phyloP scores from a whole-genome alignment of 2,888 invertebrate genomes.

The Philopedon plagiatum region DNA sequence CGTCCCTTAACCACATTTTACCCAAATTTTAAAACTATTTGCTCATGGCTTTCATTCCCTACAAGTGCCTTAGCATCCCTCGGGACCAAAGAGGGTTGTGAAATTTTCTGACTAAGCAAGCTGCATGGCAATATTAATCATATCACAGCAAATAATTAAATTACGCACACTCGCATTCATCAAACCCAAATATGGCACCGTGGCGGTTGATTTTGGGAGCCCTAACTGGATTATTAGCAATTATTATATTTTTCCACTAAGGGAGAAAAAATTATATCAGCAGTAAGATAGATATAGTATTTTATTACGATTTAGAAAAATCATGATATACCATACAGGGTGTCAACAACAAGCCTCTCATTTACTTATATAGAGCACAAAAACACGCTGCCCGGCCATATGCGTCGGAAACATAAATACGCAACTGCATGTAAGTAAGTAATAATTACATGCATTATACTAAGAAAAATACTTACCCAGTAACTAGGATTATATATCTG shows the following conservation, averaged over 20 bases:
- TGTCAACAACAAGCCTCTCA: too few relatives aligned
- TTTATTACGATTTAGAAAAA: too few relatives aligned
- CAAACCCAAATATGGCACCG: conserved; percentile 32
- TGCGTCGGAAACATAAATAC: too few relatives aligned
- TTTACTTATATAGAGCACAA: too few relatives aligned
- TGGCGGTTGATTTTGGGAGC: conserved; percentile 36
- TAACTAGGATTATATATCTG: too few relatives aligned
- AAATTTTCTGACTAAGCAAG: conserved; percentile 38
- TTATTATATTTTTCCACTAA: conserved; percentile 25
- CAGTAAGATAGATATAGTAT: too few relatives aligned
- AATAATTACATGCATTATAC: too few relatives aligned
- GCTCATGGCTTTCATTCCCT: conserved; percentile 8
- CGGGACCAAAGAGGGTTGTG: conserved; percentile 12
- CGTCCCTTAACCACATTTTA: not conserved
- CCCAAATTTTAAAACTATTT: conserved; percentile 18
- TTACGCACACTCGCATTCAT: conserved; percentile 32
- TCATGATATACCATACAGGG: too few relatives aligned
- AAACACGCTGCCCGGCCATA: too few relatives aligned
- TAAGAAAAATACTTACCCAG: too few relatives aligned
- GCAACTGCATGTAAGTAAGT: too few relatives aligned
- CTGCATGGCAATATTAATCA: conserved; percentile 43
- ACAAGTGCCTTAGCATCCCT: not conserved
- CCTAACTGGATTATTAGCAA: conserved; percentile 36
- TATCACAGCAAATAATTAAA: conserved; percentile 41
- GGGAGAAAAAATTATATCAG: conserved; percentile 19